A percentile compares a stretch with the other conserved stretches of the same genome.
Evolutionary conservation across 2,888 invertebrate genomes (phyloP).

Genomic region (Carcina quercana): DNA sequence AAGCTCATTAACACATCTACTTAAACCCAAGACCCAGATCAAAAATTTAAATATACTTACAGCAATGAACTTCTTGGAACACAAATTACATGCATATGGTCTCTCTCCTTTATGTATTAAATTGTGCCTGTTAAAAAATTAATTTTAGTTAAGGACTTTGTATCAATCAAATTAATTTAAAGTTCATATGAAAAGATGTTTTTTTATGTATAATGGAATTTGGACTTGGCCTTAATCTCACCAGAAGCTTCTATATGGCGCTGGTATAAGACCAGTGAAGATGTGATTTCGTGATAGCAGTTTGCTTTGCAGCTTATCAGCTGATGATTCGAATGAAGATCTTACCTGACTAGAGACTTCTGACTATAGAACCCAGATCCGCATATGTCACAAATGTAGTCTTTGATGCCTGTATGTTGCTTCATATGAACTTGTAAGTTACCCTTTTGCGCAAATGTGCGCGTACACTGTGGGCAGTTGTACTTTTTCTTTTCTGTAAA

Average conservation of each 20-base stretch:
- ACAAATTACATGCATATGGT: constrained; percentile 59
- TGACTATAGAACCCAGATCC: constrained; percentile 68
- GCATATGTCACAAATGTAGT: constrained; percentile 67
- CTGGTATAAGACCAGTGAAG: too few species aligned
- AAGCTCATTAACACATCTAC: too few species aligned
- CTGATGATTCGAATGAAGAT: background rate
- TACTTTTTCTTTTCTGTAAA: constrained; percentile 62
- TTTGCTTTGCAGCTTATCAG: too few species aligned
- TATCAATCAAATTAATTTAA: too few species aligned
- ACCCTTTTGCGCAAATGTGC: constrained; percentile 60
- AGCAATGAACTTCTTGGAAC: constrained; percentile 63
- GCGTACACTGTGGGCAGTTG: constrained; percentile 57
- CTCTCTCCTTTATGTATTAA: constrained; percentile 67
- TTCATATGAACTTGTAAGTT: constrained; percentile 56
- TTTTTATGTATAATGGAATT: too few species aligned
- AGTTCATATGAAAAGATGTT: too few species aligned
- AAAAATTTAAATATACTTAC: too few species aligned
- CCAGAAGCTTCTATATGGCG: too few species aligned
- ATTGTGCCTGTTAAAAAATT: constrained; percentile 59
- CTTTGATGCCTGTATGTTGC: constrained; percentile 62
- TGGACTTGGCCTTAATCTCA: too few species aligned
- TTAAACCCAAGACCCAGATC: too few species aligned
- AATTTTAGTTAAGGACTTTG: too few species aligned
- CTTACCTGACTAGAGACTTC: constrained; percentile 62
- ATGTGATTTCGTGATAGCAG: too few species aligned